These are phyloP conservation scores for Caenorhabditis remanei DNA, from an alignment of 1,140 invertebrate species.

Conservation along the genomic window DNA sequence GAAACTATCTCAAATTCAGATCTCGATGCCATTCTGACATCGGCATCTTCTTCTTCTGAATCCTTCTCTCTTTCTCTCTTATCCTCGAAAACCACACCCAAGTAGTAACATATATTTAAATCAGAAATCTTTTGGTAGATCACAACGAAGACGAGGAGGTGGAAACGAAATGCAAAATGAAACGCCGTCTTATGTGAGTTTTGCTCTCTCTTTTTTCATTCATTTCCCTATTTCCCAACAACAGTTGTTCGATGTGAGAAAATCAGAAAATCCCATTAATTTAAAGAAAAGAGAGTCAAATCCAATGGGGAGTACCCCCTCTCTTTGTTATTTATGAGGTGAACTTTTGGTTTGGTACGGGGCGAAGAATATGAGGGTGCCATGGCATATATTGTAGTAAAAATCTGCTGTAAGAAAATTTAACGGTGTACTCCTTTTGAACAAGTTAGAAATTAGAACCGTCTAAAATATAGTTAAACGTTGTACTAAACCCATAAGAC, in stretches of 20 bases:
- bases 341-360: constrained; percentile 7
- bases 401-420: no score
- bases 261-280: constrained; percentile 29
- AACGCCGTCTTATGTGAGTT: constrained; percentile 51
- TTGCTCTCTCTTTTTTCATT: constrained; percentile 8
- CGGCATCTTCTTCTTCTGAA: constrained; percentile 18
- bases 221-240: no score
- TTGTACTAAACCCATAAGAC: no score
- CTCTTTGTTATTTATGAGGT: constrained; percentile 40
- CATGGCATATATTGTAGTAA: no score
- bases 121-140: no score
- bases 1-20: constrained; percentile 55
- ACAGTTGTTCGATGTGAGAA: constrained; percentile 49
- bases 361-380: no score
- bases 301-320: not conserved
- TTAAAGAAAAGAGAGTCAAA: constrained; percentile 35
- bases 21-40: constrained; percentile 55
- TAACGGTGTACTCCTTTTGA: no score
- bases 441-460: no score
- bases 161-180: constrained; percentile 41
- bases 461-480: no score
- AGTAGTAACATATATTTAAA: constrained; percentile 5
- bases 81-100: constrained; percentile 42
- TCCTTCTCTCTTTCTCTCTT: not conserved
- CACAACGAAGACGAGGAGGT: not conserved